Percentiles rank a stretch among this genome's conserved stretches.
Evolutionary conservation across 2,797 vertebrate genomes (phyloP).

Genomic region (Eulemur coronatus): DNA sequence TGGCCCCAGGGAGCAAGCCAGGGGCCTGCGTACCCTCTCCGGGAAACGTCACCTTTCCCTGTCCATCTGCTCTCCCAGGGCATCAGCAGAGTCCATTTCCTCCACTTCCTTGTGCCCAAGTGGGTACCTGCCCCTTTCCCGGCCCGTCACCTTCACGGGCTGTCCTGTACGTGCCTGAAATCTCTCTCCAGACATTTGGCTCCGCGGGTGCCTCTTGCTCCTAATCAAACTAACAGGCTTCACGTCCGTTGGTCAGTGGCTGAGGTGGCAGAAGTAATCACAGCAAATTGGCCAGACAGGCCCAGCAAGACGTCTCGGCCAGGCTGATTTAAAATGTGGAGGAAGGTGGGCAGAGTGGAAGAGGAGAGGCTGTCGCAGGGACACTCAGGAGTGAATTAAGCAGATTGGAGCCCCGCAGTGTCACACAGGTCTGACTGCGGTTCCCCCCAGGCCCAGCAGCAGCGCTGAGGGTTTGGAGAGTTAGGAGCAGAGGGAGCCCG

Average conservation of each 20-base stretch:
- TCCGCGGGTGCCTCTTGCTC: not conserved
- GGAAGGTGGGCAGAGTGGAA: not conserved
- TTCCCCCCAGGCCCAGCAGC: too few species aligned
- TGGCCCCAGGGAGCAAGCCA: not conserved
- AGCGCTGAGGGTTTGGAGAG: too few species aligned
- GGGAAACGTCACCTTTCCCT: accelerated
- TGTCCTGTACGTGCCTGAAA: not conserved
- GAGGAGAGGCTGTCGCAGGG: not conserved
- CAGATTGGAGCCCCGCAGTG: not conserved
- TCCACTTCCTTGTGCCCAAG: accelerated
- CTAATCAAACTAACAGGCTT: constrained; percentile 13
- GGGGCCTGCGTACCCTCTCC: not conserved
- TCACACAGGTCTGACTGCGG: not conserved
- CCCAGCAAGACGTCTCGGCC: not conserved
- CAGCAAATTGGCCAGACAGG: constrained; percentile 34
- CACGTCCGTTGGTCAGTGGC: not conserved
- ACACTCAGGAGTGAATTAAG: not conserved
- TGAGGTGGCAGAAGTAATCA: not conserved
- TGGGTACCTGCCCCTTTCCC: not conserved
- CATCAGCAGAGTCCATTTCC: not conserved
- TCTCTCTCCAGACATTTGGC: not conserved
- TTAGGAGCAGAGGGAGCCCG: not conserved
- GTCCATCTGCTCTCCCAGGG: not conserved
- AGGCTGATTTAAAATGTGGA: not conserved
- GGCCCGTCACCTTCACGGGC: not conserved